Base-by-base conservation (phyloP, 2,797 vertebrate species). In the Sciurus carolinensis region DNA sequence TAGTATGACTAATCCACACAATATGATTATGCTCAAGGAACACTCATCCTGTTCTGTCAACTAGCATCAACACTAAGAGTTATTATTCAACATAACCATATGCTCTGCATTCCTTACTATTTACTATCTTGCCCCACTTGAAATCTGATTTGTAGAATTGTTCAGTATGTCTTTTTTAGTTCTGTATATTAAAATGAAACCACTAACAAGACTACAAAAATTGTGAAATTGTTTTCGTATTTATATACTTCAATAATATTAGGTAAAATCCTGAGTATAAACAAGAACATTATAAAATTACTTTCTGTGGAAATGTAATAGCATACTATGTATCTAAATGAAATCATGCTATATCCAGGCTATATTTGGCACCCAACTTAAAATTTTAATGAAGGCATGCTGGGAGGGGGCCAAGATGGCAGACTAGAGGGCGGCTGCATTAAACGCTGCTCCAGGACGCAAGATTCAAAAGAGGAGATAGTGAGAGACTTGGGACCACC, bases 31-130 rank as follows among this genome's bases (percentile, higher is more conserved):
- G 0, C 4, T 77, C 72, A 79, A 85, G 96, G 66, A 97, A 62
- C 50, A 66, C 44, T 96, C 97, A 71, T 93, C 89, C 96, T 92
- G 64, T 95, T 88, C 96, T 97, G 91, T 97, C 92, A 96, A 0
- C 42, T 24, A 54, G 24, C 42, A 14, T 97, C 75, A 97, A 59
- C 44, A 94, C 94, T 80, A 50, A 87, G 47, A 82, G 36, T 94
- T 91, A 57, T 87, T 95, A 62, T 95, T 96, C 95, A 95, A 0
- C 26, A 39, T 28, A 73, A 64, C 79, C 91, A 91, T 82, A 64
- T 95, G 83, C 62, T 87, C 17, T 66, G 62, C 36, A 50, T 91
- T 91, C 91, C 88, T 6, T 88, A 87, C 75, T 92, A 39, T 87
- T 89, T 79, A 42, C 57, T 66, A 1, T 96, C 83, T 97, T 90